Conservation (phyloP, 37 sponge, comb jelly and placozoan genomes). For the Aplysina aerophoba region DNA sequence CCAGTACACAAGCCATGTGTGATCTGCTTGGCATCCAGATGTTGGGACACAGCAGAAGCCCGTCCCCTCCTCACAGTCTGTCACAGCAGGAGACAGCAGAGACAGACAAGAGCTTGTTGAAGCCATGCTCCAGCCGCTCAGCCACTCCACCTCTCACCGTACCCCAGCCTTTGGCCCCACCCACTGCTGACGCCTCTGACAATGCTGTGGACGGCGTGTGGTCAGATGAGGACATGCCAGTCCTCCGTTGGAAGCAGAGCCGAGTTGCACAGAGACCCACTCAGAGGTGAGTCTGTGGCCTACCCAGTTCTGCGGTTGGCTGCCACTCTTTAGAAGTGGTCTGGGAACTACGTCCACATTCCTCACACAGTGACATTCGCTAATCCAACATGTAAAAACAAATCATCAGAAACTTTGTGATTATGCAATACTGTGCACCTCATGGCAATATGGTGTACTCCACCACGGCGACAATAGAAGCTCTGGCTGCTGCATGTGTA, state of each 20-base stretch:
- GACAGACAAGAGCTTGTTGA: constrained; percentile 37
- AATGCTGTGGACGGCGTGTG: constrained; percentile 32
- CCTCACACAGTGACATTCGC: too few species aligned
- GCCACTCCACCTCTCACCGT: constrained; percentile 18
- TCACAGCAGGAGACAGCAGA: neutral
- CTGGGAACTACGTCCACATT: too few species aligned
- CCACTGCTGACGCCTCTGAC: neutral
- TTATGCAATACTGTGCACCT: too few species aligned
- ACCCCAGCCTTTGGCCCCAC: neutral
- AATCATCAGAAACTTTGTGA: too few species aligned
- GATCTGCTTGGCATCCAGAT: constrained; percentile 44
- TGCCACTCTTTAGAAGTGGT: too few species aligned
- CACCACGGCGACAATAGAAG: too few species aligned
- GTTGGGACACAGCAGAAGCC: neutral
- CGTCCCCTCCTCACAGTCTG: neutral
- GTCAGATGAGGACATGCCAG: constrained; percentile 67
- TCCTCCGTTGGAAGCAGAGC: constrained; percentile 40
- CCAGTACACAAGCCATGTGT: constrained; percentile 45
- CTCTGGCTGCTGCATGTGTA: too few species aligned
- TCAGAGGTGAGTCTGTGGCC: constrained; percentile 49
- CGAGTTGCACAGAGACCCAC: neutral
- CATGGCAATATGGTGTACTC: too few species aligned
- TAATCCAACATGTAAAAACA: too few species aligned
- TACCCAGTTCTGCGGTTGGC: too few species aligned
- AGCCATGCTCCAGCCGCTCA: constrained; percentile 70